Evolutionary conservation across 2,113 vertebrate species (phyloP).

Genomic region (Sterrhoptilus dennistouni): DNA sequence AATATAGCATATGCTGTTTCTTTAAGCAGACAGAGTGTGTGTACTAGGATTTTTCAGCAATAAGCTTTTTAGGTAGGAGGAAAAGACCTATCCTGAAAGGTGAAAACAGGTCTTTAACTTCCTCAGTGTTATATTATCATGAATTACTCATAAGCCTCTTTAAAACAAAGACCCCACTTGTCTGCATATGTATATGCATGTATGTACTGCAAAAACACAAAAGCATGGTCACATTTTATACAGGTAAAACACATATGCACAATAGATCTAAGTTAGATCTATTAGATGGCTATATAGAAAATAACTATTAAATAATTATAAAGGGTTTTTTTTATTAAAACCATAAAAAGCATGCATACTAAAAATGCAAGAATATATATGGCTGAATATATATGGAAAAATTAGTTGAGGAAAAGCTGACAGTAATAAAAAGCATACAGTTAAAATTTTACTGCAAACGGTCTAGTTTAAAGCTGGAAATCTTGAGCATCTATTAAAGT

Average conservation of each 20-base stretch:
- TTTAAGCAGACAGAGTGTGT: background rate
- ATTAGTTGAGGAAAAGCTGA: constrained; percentile 20
- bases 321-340: background rate
- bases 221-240: background rate
- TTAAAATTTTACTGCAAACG: constrained; percentile 37
- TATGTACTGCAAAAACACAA: background rate
- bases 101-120: background rate
- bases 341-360: background rate
- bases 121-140: background rate
- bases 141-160: background rate
- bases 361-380: background rate
- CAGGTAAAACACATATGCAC: background rate
- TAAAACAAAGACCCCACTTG: background rate
- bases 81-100: background rate
- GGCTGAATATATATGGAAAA: constrained; percentile 26
- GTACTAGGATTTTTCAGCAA: background rate
- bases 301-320: background rate
- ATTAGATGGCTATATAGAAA: background rate
- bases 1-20: background rate
- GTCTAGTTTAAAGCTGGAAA: constrained; percentile 22
- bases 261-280: background rate
- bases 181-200: background rate
- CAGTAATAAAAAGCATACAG: constrained; percentile 41
- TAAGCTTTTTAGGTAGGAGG: background rate
- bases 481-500: background rate